phyloP scores from a whole-genome alignment of 2,113 vertebrate species.

The Polypterus senegalus region DNA sequence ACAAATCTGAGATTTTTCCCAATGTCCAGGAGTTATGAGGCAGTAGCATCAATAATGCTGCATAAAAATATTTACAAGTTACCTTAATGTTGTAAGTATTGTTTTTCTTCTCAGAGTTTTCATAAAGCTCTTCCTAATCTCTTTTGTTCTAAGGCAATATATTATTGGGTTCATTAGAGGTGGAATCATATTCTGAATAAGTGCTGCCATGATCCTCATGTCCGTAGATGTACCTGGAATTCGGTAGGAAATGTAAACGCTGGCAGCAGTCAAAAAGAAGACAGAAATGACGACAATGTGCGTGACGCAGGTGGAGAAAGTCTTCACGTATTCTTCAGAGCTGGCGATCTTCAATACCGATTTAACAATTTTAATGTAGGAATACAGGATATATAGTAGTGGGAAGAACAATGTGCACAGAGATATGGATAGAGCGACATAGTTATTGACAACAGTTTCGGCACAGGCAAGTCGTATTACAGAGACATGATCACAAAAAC shows the following conservation, averaged over 20 bases:
- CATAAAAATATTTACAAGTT: too few species aligned
- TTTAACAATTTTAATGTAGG: conserved; percentile 30
- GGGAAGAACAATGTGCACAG: conserved; percentile 35
- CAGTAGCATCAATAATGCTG: too few species aligned
- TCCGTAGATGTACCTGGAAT: too few species aligned
- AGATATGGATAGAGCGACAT: conserved; percentile 35
- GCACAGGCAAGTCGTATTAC: conserved; percentile 39
- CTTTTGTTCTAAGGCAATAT: too few species aligned
- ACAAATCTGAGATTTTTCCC: too few species aligned
- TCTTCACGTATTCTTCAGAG: conserved; percentile 30
- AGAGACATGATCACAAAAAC: conserved; percentile 39
- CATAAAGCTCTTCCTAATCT: too few species aligned
- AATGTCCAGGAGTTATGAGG: too few species aligned
- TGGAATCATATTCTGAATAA: too few species aligned
- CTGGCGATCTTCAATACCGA: conserved; percentile 31
- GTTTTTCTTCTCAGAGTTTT: too few species aligned
- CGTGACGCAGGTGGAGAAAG: conserved; percentile 11
- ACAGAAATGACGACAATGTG: conserved; percentile 36
- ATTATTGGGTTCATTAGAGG: too few species aligned
- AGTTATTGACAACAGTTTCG: conserved; percentile 28
- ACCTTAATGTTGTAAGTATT: too few species aligned
- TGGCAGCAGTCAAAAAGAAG: conserved; percentile 34
- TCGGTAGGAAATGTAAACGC: conserved; percentile 27
- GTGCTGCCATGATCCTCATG: too few species aligned
- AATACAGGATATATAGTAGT: conserved; percentile 32